phyloP scores from a whole-genome alignment of 2,888 invertebrate species.

The Chrysotoxum bicinctum region DNA sequence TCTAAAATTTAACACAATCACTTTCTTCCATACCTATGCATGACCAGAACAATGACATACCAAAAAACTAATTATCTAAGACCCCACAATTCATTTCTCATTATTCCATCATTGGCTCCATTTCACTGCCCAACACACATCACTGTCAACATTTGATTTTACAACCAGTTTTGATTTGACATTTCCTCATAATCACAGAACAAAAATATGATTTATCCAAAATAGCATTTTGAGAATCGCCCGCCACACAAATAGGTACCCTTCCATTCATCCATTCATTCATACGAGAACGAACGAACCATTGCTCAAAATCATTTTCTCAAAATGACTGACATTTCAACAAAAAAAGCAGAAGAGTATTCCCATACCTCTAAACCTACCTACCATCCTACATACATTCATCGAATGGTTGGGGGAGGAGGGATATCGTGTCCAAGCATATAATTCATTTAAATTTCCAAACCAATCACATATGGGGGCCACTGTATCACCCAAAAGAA shows the following conservation, averaged over 20 bases:
- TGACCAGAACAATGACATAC: no score
- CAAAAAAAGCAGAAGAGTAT: constrained; percentile 26
- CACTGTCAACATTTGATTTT: constrained; percentile 25
- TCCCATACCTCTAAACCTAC: background rate
- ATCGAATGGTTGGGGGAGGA: constrained; percentile 47
- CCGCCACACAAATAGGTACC: background rate
- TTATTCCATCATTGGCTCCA: background rate
- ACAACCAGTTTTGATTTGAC: constrained; percentile 21
- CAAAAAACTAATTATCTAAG: background rate
- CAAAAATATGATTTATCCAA: constrained; percentile 40
- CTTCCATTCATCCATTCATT: background rate
- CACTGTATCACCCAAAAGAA: constrained; percentile 40
- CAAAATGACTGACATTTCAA: constrained; percentile 60
- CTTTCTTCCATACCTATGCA: no score
- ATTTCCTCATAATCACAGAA: constrained; percentile 35
- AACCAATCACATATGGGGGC: constrained; percentile 66
- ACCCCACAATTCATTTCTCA: background rate
- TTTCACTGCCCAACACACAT: background rate
- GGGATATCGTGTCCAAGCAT: constrained; percentile 53
- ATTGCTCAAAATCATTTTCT: constrained; percentile 37
- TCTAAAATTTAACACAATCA: no score
- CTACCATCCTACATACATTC: no score
- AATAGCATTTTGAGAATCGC: constrained; percentile 32
- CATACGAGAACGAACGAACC: constrained; percentile 17
- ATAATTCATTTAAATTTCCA: constrained; percentile 67